A percentile compares a stretch with the other conserved stretches of the same genome.
These are phyloP conservation scores for Upupa epops DNA, from an alignment of 2,113 vertebrate genomes.

Conservation along the genomic window DNA sequence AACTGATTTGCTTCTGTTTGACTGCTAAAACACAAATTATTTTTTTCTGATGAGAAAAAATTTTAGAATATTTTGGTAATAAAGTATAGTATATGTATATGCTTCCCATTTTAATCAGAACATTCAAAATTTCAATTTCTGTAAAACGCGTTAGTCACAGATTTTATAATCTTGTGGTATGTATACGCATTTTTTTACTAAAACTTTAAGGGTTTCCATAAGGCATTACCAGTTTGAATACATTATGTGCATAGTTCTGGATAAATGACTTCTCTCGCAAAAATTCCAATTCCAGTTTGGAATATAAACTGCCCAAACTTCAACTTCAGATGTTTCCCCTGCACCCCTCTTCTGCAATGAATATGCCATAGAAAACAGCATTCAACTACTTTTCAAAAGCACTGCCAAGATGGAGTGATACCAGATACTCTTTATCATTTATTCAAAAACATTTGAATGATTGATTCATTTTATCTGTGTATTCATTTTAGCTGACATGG, in stretches of 20 bases:
- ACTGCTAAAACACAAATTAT: conserved; percentile 76
- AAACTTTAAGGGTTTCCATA: not conserved
- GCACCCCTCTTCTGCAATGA: not conserved
- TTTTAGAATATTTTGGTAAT: conserved; percentile 29
- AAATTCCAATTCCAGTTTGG: not conserved
- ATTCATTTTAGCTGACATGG: rapidly evolving
- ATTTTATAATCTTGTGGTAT: not conserved
- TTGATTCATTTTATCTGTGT: not conserved
- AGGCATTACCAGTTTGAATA: not conserved
- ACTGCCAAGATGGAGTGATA: not conserved
- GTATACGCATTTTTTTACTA: not conserved
- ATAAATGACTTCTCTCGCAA: not conserved
- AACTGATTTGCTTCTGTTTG: conserved; percentile 93
- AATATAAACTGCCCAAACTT: no score
- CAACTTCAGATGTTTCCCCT: not conserved
- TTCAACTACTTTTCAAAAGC: not conserved
- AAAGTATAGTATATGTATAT: not conserved
- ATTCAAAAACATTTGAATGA: not conserved
- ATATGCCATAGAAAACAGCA: not conserved
- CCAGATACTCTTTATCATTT: not conserved
- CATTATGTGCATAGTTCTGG: not conserved
- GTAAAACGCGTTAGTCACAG: not conserved
- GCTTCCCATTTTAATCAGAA: not conserved
- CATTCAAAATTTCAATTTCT: not conserved
- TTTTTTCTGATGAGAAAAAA: conserved; percentile 18